Conservation (phyloP, 2,113 vertebrate species). For the Aspidoscelis tigris region DNA sequence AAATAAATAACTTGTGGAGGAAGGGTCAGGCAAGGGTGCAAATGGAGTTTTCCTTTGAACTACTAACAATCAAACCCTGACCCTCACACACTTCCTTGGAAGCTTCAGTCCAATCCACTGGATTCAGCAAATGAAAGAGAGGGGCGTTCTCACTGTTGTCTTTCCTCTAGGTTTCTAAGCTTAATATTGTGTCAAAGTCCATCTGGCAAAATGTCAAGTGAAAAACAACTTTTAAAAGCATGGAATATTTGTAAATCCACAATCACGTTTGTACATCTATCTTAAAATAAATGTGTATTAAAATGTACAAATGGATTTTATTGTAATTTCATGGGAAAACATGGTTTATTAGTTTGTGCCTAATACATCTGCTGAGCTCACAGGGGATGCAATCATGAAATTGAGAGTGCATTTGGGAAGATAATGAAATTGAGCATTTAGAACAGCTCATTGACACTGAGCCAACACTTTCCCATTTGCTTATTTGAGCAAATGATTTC, state of each 20-base stretch:
- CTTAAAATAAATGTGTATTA: neutral
- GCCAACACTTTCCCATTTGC: slow-evolving; percentile 24
- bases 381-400: slow-evolving; percentile 14
- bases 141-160: neutral
- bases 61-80: too few relatives aligned
- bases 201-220: neutral
- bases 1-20: too few relatives aligned
- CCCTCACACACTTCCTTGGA: too few relatives aligned
- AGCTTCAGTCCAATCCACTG: too few relatives aligned
- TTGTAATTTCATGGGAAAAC: slow-evolving; percentile 4
- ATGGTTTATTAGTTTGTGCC: neutral
- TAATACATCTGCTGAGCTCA: neutral
- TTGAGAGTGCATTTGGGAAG: slow-evolving; percentile 8
- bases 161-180: neutral
- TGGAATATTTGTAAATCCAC: neutral
- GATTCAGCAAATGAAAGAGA: neutral
- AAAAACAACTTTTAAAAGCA: neutral
- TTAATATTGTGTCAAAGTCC: neutral
- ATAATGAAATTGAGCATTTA: slow-evolving; percentile 35
- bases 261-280: neutral
- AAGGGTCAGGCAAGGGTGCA: too few relatives aligned
- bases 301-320: slow-evolving; percentile 11
- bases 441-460: slow-evolving; percentile 10
- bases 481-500: slow-evolving; percentile 25
- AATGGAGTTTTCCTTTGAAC: too few relatives aligned